Base-by-base conservation (phyloP, 53 echinoderm and acorn worm species). In the Hippasteria phrygiana region DNA sequence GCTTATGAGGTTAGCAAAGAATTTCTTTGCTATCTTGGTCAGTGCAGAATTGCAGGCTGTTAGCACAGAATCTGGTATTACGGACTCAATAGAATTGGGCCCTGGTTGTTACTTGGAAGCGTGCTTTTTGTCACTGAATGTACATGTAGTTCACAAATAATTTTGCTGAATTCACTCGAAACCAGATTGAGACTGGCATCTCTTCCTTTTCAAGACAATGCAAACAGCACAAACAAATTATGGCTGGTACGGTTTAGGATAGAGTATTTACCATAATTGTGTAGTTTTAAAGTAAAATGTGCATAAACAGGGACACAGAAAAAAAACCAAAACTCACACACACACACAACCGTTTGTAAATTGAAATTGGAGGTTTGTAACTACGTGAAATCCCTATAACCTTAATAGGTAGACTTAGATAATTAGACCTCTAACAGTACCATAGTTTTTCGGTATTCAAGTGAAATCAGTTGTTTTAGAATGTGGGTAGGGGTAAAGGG, bases 401-500 rank as follows among this genome's bases (percentile, higher is more conserved):
- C 65, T 45, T 42, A 81, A 62, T 81, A 81, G 81, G 14, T 81
- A 81, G 81, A 40, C 39, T 81, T 65, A 65, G 65, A 20, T 22
- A 81, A 43, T 43, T 55, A 59, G 59, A 24, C 20, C 65, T 63
- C 36, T 81, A 81, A 43, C 81, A 81, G 81, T 81, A 81, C 81
- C 64, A 64, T 32, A 81, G 81, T 81, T 81, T 56, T 81, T 16
- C 62, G 26, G 43, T 81, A 80, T 45, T 81, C 63, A 81, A 45
- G 64, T 81, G 81, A 39, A 29, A 29, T 81, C 39, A 24, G 56
- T 78, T 66, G 36, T 66, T 66, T 62, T 66, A 66, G 67, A 66
- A 1, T 59, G n/a, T n/a, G n/a, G n/a, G n/a, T n/a, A n/a, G n/a
- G n/a, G n/a, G n/a, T n/a, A n/a, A n/a, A n/a, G n/a, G n/a, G n/a